Evolutionary conservation across 1,140 invertebrate genomes (phyloP), one percentile per base, ranked within the genome.

Genomic region (Micrasema longulum): DNA sequence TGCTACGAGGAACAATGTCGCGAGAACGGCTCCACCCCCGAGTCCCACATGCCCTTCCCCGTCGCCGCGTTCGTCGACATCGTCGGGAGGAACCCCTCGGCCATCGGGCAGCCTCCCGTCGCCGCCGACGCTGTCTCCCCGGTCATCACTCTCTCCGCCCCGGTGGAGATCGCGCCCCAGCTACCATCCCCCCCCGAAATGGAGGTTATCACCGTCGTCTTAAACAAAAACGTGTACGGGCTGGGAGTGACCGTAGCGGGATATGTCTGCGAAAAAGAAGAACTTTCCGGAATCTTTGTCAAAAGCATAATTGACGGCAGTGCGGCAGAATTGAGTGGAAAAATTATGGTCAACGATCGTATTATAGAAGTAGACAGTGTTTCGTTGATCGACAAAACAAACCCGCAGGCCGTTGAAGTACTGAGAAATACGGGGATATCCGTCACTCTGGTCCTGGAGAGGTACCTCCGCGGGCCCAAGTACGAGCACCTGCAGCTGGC

Each of bases 201-300:
- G 48, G 89, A 90, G 80, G 84, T 86, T 18, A 85, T 89, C 72
- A 83, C 87, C 70, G 89, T 90, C 7, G 85, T 86, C 77, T 79
- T 91, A 60, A 86, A 84, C 76, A 90, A 90, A 77, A 90, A 89
- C 81, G 89, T 90, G 20, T 90, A 88, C 79, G 89, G 89, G 14
- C 80, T 91, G 73, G 89, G 89, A 20, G 89, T 91, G 36, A 90
- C 89, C 1, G 88, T 90, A 20, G 89, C 89, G 7, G 89, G 89
- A 5, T 90, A 91, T 80, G 89, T 91, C 0, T 91, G 89, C 79
- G 89, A 91, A 77, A 86, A 89, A 73, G 95, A 96, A 83, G 96
- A 98, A 82, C 85, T 98, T 1, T 95, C 94, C 57, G 95, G 95
- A 18, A 97, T 98, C 77, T 98, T 98, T 86, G 94, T 98, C 1